Evolutionary conservation across 2,888 invertebrate species (phyloP), one percentile per base, ranked within the genome.

Genomic region (Papilio elwesi): DNA sequence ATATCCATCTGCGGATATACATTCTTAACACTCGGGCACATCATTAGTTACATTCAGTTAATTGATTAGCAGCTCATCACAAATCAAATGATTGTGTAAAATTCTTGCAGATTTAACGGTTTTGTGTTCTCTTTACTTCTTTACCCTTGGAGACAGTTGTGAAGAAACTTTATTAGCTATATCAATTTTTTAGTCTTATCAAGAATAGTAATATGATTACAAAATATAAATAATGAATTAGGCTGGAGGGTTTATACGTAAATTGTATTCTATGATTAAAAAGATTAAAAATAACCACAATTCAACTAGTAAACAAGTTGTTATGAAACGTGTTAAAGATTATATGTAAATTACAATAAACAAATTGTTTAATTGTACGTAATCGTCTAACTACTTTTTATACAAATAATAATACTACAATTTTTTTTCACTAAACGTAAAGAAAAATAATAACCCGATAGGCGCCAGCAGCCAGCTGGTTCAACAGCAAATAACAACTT

Each of bases 391-490:
- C 38, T 65, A 47, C 13, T 26, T 52, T 64, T 48, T n/a, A 47
- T 16, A 55, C 57, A 43, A 69, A 48, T 75, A 77, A 75, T 78
- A 77, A 71, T 63, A 64, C 75, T 70, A 76, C 74, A 48, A 72
- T 62, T 65, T 47, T 73, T 65, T 26, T 52, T 36, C 74, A 76
- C 73, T 78, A 75, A 47, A 67, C 48, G 67, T 70, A 75, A 74
- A 76, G 59, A 80, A 48, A 73, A 75, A 81, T 82, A 82, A 79
- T 80, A 82, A 83, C 78, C 81, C 74, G 81, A 81, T 79, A 77
- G 70, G 71, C 78, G 84, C 87, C 90, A 91, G 89, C 87, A 78
- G 84, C 86, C 90, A 91, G 90, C 87, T 90, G 88, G 87, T 83
- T 84, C 76, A 82, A 81, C 78, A 82, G 84, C 81, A 74, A 74